A percentile compares a stretch with the other conserved stretches of the same genome.
These are phyloP conservation scores for Campoletis raptor DNA, from an alignment of 2,888 invertebrate species.

Conservation along the genomic window DNA sequence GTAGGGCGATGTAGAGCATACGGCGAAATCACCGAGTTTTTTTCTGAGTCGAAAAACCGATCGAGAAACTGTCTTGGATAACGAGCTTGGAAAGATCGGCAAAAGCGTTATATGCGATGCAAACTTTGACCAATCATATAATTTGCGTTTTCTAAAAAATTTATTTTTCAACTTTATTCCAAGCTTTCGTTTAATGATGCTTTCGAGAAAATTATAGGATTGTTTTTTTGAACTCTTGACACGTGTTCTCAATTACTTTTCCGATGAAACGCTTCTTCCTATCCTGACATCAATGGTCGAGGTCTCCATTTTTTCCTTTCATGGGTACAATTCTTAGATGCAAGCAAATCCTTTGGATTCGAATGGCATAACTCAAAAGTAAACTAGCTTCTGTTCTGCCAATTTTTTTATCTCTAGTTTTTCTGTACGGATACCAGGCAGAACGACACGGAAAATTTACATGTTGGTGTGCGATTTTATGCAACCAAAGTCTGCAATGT, in stretches of 20 bases:
- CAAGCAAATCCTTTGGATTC: constrained; percentile 67
- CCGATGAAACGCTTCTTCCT: background rate
- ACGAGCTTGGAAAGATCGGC: constrained; percentile 38
- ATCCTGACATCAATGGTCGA: background rate
- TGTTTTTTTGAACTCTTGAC: background rate
- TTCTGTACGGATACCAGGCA: background rate
- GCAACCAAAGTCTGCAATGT: constrained; percentile 38
- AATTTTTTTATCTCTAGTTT: constrained; percentile 24
- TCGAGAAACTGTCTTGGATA: constrained; percentile 49
- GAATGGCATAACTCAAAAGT: constrained; percentile 75
- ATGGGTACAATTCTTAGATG: background rate
- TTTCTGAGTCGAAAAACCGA: constrained; percentile 38
- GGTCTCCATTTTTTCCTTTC: background rate
- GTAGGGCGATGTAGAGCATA: constrained; percentile 27
- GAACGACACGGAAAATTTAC: constrained; percentile 15
- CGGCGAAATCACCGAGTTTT: constrained; percentile 45
- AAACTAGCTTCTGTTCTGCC: constrained; percentile 68
- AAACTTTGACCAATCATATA: constrained; percentile 69
- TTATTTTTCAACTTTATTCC: background rate
- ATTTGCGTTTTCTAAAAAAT: background rate
- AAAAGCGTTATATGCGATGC: constrained; percentile 59
- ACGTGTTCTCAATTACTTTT: background rate
- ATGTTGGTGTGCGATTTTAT: constrained; percentile 40
- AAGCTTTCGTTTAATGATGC: background rate
- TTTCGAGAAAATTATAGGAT: background rate